These are phyloP conservation scores for Brevipalpus yothersi DNA, from an alignment of 1,140 invertebrate genomes.

Conservation along the genomic window DNA sequence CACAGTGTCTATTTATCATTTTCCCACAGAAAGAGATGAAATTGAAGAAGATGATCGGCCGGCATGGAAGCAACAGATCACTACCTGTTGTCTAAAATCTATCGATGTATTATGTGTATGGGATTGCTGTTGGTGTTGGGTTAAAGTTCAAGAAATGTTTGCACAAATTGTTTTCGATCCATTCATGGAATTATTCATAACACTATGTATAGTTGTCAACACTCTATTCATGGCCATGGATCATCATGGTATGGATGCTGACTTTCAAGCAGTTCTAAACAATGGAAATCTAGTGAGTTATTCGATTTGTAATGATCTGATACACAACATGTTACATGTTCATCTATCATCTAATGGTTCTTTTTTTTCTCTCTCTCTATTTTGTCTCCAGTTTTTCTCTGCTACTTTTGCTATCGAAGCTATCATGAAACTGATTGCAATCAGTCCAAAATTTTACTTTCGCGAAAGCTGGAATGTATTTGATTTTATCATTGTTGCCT, in stretches of 20 bases:
- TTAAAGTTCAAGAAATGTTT: slow-evolving; percentile 69
- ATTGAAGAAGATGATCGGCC: slow-evolving; percentile 61
- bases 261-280: slow-evolving; percentile 56
- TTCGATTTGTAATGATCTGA: neutral
- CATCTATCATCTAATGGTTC: neutral
- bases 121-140: slow-evolving; percentile 80
- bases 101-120: slow-evolving; percentile 87
- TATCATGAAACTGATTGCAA: slow-evolving; percentile 77
- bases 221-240: slow-evolving; percentile 94
- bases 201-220: slow-evolving; percentile 88
- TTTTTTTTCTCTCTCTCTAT: neutral
- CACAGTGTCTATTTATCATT: slow-evolving; percentile 16
- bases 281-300: slow-evolving; percentile 74
- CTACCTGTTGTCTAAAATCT: slow-evolving; percentile 42
- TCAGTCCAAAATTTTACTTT: slow-evolving; percentile 92
- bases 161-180: slow-evolving; percentile 82
- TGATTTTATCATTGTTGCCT: slow-evolving; percentile 88
- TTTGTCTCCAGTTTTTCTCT: slow-evolving; percentile 60
- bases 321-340: neutral
- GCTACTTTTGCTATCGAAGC: slow-evolving; percentile 91
- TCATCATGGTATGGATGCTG: slow-evolving; percentile 73
- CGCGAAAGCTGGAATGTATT: slow-evolving; percentile 98
- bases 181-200: slow-evolving; percentile 93
- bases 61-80: slow-evolving; percentile 55
- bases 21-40: slow-evolving; percentile 13